These are phyloP conservation scores for Chamaedrilus cognettii DNA, from an alignment of 2,888 invertebrate species.

Conservation along the genomic window DNA sequence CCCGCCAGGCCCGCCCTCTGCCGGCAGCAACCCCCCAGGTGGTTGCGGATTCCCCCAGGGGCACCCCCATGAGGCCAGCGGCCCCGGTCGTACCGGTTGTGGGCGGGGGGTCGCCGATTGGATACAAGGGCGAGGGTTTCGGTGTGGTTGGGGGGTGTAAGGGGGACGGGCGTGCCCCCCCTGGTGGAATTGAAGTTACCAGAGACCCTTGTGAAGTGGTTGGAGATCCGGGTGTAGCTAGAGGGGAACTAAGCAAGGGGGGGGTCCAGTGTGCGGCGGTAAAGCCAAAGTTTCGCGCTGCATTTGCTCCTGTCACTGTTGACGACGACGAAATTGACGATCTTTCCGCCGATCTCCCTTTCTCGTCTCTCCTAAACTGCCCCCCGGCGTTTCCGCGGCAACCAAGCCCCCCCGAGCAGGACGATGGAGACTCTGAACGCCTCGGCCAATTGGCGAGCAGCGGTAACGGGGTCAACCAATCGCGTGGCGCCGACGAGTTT, in stretches of 20 bases:
- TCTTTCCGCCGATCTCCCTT: slow-evolving; percentile 2
- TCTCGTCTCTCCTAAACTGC: slow-evolving; percentile 10
- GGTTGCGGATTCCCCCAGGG: too few relatives aligned
- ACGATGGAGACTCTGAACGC: background rate
- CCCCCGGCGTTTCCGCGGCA: slow-evolving; percentile 1
- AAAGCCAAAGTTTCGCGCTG: slow-evolving; percentile 13
- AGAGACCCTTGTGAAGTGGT: too few relatives aligned
- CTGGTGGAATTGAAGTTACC: too few relatives aligned
- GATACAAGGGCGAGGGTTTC: too few relatives aligned
- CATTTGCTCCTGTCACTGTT: background rate
- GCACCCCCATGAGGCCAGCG: too few relatives aligned
- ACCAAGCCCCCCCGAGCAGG: background rate
- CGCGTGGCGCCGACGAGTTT: slow-evolving; percentile 15
- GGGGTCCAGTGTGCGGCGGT: background rate
- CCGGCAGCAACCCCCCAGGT: background rate
- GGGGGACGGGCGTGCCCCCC: too few relatives aligned
- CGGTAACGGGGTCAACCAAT: background rate
- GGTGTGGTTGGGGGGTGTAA: too few relatives aligned
- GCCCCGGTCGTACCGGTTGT: too few relatives aligned
- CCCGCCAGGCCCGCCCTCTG: background rate
- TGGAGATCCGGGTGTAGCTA: too few relatives aligned
- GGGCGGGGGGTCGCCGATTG: too few relatives aligned
- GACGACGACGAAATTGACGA: slow-evolving; percentile 1
- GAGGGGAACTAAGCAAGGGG: too few relatives aligned
- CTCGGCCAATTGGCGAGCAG: background rate